A percentile compares a stretch with the other conserved stretches of the same genome.
These are phyloP conservation scores for Pitangus sulphuratus DNA, from an alignment of 2,797 vertebrate genomes.

Conservation along the genomic window DNA sequence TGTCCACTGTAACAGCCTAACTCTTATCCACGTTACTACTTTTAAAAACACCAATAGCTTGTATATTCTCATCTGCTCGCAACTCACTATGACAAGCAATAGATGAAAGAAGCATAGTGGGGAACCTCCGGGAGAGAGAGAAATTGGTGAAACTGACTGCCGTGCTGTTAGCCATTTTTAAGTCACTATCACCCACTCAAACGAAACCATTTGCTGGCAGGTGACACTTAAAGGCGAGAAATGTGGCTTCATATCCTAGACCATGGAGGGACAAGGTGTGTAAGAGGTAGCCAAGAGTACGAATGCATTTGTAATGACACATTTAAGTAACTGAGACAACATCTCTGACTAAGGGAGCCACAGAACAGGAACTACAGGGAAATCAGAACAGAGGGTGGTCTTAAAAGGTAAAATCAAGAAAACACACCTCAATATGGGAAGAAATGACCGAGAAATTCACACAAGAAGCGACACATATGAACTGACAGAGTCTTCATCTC, in stretches of 20 bases:
- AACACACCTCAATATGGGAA: background rate
- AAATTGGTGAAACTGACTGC: background rate
- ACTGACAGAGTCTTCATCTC: background rate
- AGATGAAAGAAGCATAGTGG: background rate
- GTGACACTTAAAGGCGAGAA: background rate
- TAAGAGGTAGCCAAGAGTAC: background rate
- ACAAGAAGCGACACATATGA: background rate
- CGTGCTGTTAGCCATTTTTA: background rate
- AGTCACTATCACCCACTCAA: background rate
- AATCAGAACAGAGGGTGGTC: background rate
- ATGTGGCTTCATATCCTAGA: background rate
- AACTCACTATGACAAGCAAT: background rate
- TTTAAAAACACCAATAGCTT: background rate
- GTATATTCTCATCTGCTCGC: background rate
- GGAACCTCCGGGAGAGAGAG: background rate
- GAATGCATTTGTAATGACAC: background rate
- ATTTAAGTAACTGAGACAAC: background rate
- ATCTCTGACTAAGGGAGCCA: background rate
- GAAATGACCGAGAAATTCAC: background rate
- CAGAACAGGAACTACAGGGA: background rate
- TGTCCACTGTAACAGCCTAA: background rate
- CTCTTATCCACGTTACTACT: background rate
- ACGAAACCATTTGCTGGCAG: background rate
- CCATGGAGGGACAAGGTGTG: rapidly evolving
- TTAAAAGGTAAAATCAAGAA: background rate